Evolutionary conservation across 1,140 invertebrate genomes (phyloP).

Genomic region (Neodiprion pinetum): DNA sequence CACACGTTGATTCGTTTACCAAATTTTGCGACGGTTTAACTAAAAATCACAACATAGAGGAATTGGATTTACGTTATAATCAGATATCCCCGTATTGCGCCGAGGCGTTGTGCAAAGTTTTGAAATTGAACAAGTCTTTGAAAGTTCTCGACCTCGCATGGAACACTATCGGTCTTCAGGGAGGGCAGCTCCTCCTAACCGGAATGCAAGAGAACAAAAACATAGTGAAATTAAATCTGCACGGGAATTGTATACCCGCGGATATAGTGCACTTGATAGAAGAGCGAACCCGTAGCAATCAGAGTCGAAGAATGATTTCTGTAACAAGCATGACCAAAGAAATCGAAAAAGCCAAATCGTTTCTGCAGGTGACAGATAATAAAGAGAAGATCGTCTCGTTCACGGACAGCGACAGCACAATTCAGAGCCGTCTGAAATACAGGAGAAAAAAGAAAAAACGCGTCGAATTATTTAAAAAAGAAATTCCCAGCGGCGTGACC

Average conservation of each 20-base stretch:
- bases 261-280: slow-evolving; percentile 51
- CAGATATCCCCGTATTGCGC: slow-evolving; percentile 52
- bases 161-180: slow-evolving; percentile 56
- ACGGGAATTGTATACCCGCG: slow-evolving; percentile 57
- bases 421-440: slow-evolving; percentile 16
- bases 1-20: slow-evolving; percentile 44
- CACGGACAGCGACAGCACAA: slow-evolving; percentile 30
- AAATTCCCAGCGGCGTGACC: slow-evolving; percentile 17
- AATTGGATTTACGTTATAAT: slow-evolving; percentile 57
- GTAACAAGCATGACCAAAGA: slow-evolving; percentile 25
- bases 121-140: slow-evolving; percentile 50
- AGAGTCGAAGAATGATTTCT: slow-evolving; percentile 30
- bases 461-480: not conserved
- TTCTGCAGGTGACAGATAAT: not conserved
- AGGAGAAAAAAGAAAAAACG: slow-evolving; percentile 23
- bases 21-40: slow-evolving; percentile 54
- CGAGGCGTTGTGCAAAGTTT: slow-evolving; percentile 38
- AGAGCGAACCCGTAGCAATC: slow-evolving; percentile 39
- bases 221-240: slow-evolving; percentile 46
- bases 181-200: slow-evolving; percentile 50
- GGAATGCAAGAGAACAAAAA: slow-evolving; percentile 46
- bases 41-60: slow-evolving; percentile 52
- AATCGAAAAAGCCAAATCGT: slow-evolving; percentile 22
- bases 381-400: slow-evolving; percentile 18
- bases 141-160: slow-evolving; percentile 53